Base-by-base conservation (phyloP, 64 coral and sea anemone genomes). In the Actinia equina region DNA sequence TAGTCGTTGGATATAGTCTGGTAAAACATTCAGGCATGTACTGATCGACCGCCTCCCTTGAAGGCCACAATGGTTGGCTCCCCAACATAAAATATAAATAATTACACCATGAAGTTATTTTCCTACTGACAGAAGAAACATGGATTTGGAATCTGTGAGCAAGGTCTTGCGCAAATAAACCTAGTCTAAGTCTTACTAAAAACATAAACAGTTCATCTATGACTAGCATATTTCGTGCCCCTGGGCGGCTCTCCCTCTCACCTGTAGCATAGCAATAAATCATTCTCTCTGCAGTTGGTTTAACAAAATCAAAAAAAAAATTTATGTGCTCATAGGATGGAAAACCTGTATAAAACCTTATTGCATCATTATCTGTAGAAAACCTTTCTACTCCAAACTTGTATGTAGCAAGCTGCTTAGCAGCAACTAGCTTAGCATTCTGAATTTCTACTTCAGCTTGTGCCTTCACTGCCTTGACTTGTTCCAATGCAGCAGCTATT, bases 31-130 rank as follows among this genome's bases (percentile, higher is more conserved):
- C 82, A 65, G 87, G 87, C 91, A 93, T 89, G n/a, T 86, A 19
- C 4, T 37, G 15, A 71, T 93, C 53, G 17, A 86, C 82, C 3
- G 42, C 52, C 65, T 89, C 82, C 55, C 82, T 86, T 55, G 87
- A 86, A 10, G 91, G 87, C 91, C 87, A 93, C 18, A 93, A 79
- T 43, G 46, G 15, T 80, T 85, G 91, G 44, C 56, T 86, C 52
- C 91, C 91, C 18, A 93, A 77, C 43, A 93, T 63, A 63, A 93
- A 93, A 79, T 89, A 89, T 64, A 93, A 88, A 92, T 83, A 88
- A 83, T 88, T 92, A 17, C 3, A 11, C 86, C 91, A 88, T 71
- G 91, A 56, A 43, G 70, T 63, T 42, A 89, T 69, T 59, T 93
- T 93, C 30, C 87, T 89, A 56, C 86, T 89, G n/a, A 89, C 82